Evolutionary conservation across 2,888 invertebrate species (phyloP).

Genomic region (Tenthredo amoena): DNA sequence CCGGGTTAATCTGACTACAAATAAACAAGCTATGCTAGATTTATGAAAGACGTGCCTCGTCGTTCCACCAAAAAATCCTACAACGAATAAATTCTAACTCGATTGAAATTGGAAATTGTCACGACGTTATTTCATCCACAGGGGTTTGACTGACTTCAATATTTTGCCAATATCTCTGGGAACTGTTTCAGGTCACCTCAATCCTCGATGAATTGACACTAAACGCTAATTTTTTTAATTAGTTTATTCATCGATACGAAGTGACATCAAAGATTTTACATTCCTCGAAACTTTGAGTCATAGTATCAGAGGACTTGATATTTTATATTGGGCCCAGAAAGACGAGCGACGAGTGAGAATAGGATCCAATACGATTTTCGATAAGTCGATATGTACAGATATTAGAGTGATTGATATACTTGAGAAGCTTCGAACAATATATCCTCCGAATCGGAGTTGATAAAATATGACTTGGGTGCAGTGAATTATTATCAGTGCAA

Average conservation of each 20-base stretch:
- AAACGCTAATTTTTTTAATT: too few species aligned
- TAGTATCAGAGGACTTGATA: not conserved
- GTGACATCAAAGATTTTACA: too few species aligned
- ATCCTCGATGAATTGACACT: not conserved
- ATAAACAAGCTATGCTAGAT: not conserved
- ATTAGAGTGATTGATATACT: not conserved
- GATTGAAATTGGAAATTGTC: not conserved
- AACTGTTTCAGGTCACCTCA: not conserved
- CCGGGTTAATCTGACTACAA: not conserved
- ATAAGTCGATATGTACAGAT: not conserved
- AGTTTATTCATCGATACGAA: too few species aligned
- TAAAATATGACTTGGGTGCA: slow-evolving; percentile 2
- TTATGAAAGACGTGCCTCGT: not conserved
- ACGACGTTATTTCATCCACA: too few species aligned
- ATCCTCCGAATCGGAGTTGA: not conserved
- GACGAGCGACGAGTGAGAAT: not conserved
- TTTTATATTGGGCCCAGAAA: not conserved
- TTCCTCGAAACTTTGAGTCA: too few species aligned
- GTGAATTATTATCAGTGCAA: not conserved
- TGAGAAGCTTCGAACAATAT: not conserved
- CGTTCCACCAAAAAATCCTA: not conserved
- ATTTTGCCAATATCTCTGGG: not conserved
- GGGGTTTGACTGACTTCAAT: too few species aligned
- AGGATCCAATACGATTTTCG: not conserved
- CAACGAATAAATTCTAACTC: not conserved